Percentiles rank a stretch among this genome's conserved stretches.
These are phyloP conservation scores for Pampus argenteus DNA, from an alignment of 2,797 vertebrate genomes.

Conservation along the genomic window DNA sequence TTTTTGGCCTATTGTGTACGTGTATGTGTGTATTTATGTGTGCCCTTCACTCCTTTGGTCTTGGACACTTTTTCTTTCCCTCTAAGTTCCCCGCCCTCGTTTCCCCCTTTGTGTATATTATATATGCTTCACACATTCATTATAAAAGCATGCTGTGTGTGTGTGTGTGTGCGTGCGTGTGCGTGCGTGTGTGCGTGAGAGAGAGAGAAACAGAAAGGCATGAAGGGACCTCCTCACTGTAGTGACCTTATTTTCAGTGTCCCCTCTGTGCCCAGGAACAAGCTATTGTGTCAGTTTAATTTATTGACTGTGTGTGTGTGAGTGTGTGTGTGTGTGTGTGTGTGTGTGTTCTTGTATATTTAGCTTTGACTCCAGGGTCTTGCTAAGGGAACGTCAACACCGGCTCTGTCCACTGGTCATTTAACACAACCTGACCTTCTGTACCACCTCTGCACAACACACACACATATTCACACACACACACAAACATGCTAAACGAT, in stretches of 20 bases:
- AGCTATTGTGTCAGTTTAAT: constrained; percentile 57
- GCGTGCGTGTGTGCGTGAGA: neutral
- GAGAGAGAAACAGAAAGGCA: constrained; percentile 11
- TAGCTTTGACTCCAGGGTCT: constrained; percentile 55
- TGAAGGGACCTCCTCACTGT: constrained; percentile 48
- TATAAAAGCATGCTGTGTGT: neutral
- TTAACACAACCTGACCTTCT: constrained; percentile 64
- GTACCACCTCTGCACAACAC: constrained; percentile 25
- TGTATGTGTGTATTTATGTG: neutral
- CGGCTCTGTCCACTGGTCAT: constrained; percentile 41
- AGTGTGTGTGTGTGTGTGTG: constrained; percentile 15
- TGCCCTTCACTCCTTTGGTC: neutral
- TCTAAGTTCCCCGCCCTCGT: neutral
- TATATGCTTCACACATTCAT: constrained; percentile 10
- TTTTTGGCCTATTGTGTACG: neutral
- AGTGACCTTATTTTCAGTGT: constrained; percentile 57
- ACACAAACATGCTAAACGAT: constrained; percentile 17
- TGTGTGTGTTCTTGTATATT: constrained; percentile 44
- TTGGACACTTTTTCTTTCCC: neutral
- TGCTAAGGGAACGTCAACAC: constrained; percentile 49
- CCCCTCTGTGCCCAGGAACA: constrained; percentile 39
- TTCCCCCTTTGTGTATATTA: constrained; percentile 5
- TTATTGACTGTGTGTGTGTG: constrained; percentile 52
- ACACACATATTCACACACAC: constrained; percentile 5
- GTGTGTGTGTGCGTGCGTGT: constrained; percentile 1